Base-by-base conservation (phyloP, 2,797 vertebrate species). In the Tamandua tetradactyla region DNA sequence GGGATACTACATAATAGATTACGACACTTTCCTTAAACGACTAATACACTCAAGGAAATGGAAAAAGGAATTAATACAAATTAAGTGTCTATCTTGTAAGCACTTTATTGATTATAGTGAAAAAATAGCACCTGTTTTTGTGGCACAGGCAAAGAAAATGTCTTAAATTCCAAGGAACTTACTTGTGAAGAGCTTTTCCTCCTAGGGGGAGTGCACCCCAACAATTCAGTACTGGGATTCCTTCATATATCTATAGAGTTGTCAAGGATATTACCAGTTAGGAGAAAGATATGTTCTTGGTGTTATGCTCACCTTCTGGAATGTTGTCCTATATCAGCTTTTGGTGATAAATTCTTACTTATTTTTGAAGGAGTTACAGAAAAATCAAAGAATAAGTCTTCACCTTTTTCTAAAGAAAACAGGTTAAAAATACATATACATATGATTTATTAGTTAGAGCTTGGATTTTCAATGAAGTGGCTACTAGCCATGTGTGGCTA, bases 121-220 rank as follows among this genome's bases (percentile, higher is more conserved):
- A 76, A 71, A 75, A 57, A 30, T 14, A 83, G 32, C 30, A 91
- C 30, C 17, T 87, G 69, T 52, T 93, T 95, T 74, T 84, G 47
- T 35, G 69, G 69, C 11, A 64, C 2, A 62, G 23, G 59, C 87
- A 20, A 89, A 93, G 40, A 79, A 44, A 80, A 74, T 15, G 57
- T 62, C 42, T 35, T 80, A 76, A 76, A 76, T 80, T 32, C 30
- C 10, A 80, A 85, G 81, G 81, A 82, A 98, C 99, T 99, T 98
- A 99, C 99, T 98, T 99, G 98, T 99, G 99, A 97, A 99, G 99
- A 44, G 99, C 98, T 98, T 99, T 99, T 96, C 99, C 99, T 97
- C 99, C 99, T 97, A 99, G 96, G 42, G 99, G 99, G 71, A 99
- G 98, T 9, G 99, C 99, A 88, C 99, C 99, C 99, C 99, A 99